phyloP scores from a whole-genome alignment of 2,888 invertebrate genomes.

The Pimpla rufipes region DNA sequence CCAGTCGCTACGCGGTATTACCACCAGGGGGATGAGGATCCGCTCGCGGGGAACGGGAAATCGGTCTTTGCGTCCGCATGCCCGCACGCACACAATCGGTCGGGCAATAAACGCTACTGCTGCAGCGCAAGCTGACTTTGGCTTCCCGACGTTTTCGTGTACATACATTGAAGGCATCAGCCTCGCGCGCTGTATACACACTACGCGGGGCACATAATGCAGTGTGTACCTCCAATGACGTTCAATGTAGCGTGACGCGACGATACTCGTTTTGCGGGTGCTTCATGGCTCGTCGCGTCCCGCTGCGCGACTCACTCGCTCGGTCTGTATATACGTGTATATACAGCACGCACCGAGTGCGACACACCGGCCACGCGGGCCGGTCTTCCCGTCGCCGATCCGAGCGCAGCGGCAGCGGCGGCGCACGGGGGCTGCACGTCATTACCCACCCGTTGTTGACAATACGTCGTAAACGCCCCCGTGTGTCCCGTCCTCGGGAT shows the following conservation, averaged over 20 bases:
- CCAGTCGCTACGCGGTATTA: slow-evolving; percentile 11
- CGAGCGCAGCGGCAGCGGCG: slow-evolving; percentile 55
- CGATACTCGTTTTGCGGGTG: slow-evolving; percentile 78
- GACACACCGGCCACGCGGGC: slow-evolving; percentile 32
- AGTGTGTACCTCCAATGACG: slow-evolving; percentile 77
- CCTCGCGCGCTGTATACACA: neutral
- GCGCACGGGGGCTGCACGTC: slow-evolving; percentile 78
- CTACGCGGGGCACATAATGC: neutral
- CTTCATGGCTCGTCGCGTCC: slow-evolving; percentile 60
- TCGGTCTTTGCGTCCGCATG: slow-evolving; percentile 56
- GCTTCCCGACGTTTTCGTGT: slow-evolving; percentile 65
- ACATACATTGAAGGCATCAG: neutral
- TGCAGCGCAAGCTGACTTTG: slow-evolving; percentile 74
- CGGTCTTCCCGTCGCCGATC: slow-evolving; percentile 71
- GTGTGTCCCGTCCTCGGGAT: slow-evolving; percentile 23
- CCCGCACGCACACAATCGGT: slow-evolving; percentile 67
- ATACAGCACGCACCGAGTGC: neutral
- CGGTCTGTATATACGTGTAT: neutral
- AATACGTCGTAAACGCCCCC: slow-evolving; percentile 82
- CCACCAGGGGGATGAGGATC: slow-evolving; percentile 33
- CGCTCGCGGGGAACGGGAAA: slow-evolving; percentile 45
- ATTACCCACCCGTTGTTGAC: slow-evolving; percentile 82
- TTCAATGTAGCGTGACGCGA: slow-evolving; percentile 83
- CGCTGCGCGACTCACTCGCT: slow-evolving; percentile 57
- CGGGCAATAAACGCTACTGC: slow-evolving; percentile 77